Base-by-base conservation (phyloP, 2,113 vertebrate species). In the Mirounga angustirostris region DNA sequence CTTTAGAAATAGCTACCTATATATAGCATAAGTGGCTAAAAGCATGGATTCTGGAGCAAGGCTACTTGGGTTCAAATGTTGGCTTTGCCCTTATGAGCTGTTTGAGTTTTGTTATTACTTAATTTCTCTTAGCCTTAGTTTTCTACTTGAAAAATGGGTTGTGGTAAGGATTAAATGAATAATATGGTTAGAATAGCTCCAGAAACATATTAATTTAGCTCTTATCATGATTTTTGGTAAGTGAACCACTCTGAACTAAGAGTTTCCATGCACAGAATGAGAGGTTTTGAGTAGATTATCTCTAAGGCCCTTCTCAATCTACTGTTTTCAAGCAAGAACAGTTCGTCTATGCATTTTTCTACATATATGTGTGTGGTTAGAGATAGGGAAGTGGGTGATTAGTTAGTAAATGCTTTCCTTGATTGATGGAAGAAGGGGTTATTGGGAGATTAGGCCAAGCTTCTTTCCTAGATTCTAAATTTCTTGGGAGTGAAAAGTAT, bases 71-170 rank as follows among this genome's bases (percentile, higher is more conserved):
- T 91, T 73, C 24, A 93, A 67, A 65, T 83, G 33, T 59, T 82
- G 40, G n/a, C 40, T 89, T 96, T 94, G 19, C 26, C 13, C 14
- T 78, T 79, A 61, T 6, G 13, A 86, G 10, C 33, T 74, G 4
- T 83, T 92, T 59, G 19, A 52, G 33, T 33, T 94, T 91, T 58
- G 21, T 67, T 36, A 69, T 94, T 89, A 56, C 19, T 85, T 93
- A 46, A 83, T 88, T 95, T 76, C 33, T 88, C 78, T 65, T 36
- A 54, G 59, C 56, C 26, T 91, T 86, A 91, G 36, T 89, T 89
- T 93, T 80, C 95, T 88, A 36, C 89, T 95, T 86, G 40, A 67
- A 91, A 90, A 89, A n/a, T 83, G 50, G 21, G 14, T 82, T 94
- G 43, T 83, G 16, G 43, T 93, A 16, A 92, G 8, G n/a, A 84